A percentile compares a stretch with the other conserved stretches of the same genome.
Evolutionary conservation across 2,888 invertebrate species (phyloP).

Genomic region (Lamellibrachia columna): DNA sequence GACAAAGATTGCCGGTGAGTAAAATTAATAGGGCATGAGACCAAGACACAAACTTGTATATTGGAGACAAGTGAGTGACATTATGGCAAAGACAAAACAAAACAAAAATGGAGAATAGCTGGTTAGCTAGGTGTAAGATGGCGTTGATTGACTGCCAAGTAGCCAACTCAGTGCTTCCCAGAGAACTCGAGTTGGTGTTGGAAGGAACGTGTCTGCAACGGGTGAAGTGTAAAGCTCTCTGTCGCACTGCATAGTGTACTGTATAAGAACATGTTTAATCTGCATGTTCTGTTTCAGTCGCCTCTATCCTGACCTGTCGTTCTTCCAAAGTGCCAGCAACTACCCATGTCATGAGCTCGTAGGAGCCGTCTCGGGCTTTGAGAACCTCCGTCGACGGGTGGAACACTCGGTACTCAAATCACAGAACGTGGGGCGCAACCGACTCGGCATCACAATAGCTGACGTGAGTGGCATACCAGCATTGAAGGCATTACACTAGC

Average conservation of each 20-base stretch:
- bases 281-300: conserved; percentile 70
- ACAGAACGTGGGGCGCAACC: conserved; percentile 82
- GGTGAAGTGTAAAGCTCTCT: too few species aligned
- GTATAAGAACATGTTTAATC: neutral
- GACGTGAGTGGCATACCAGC: conserved; percentile 27
- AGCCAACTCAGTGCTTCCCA: too few species aligned
- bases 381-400: conserved; percentile 87
- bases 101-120: too few species aligned
- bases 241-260: too few species aligned
- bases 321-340: conserved; percentile 94
- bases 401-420: conserved; percentile 86
- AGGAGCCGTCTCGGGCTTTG: conserved; percentile 61
- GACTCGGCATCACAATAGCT: conserved; percentile 73
- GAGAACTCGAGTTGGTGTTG: too few species aligned
- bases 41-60: too few species aligned
- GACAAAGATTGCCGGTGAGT: conserved; percentile 90
- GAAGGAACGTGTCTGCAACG: too few species aligned
- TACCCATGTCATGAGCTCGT: conserved; percentile 72
- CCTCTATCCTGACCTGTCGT: conserved; percentile 93
- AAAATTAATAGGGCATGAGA: neutral
- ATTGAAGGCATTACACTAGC: neutral
- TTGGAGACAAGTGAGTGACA: too few species aligned
- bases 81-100: too few species aligned
- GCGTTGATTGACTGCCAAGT: too few species aligned
- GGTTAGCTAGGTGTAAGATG: too few species aligned